Conservation (phyloP, 2,888 invertebrate genomes). For the Ophonus ardosiacus region DNA sequence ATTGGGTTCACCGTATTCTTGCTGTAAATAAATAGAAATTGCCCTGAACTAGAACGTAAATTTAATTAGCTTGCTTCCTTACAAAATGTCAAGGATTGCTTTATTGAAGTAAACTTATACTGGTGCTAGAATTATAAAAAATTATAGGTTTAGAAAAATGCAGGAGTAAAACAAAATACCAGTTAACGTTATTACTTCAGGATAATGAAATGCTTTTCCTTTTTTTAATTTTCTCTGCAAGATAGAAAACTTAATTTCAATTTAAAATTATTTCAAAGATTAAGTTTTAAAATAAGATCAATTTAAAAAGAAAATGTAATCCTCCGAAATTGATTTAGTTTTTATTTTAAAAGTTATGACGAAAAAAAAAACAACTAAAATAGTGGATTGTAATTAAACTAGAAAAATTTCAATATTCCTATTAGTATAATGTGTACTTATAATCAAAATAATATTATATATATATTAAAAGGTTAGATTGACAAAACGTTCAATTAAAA, state of each 20-base stretch:
- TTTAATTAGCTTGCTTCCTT: neutral
- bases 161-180: neutral
- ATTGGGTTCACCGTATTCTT: neutral
- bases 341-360: neutral
- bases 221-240: neutral
- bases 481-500: no score
- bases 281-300: neutral
- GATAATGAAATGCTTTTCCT: neutral
- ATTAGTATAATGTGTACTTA: no score
- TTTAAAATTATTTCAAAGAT: neutral
- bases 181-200: neutral
- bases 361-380: neutral
- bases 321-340: neutral
- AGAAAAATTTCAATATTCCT: neutral
- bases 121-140: neutral
- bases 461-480: no score
- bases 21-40: neutral
- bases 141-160: neutral
- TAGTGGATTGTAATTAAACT: neutral
- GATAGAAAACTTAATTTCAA: neutral
- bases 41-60: neutral
- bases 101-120: neutral
- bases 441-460: no score
- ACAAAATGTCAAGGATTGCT: neutral
- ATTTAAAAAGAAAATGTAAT: neutral